These are phyloP conservation scores for Phalacrocorax pelagicus DNA, from an alignment of 2,113 vertebrate species.

Conservation along the genomic window DNA sequence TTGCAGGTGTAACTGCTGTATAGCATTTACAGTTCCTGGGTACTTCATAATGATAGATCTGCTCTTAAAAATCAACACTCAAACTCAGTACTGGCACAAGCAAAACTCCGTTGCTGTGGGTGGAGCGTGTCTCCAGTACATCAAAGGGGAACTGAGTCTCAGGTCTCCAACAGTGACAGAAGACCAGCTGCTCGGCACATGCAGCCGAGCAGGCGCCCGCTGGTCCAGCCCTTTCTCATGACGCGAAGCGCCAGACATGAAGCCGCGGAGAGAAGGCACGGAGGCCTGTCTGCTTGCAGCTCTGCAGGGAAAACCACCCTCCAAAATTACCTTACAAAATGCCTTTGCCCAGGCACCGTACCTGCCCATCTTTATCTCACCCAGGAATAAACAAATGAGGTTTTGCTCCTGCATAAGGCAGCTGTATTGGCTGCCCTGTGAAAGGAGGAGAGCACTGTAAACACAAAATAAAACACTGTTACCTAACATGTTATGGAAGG, in stretches of 20 bases:
- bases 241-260: accelerated
- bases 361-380: neutral
- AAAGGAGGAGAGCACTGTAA: neutral
- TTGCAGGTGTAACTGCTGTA: neutral
- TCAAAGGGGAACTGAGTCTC: neutral
- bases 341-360: neutral
- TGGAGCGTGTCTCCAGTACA: too few species aligned
- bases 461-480: neutral
- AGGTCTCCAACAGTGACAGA: neutral
- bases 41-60: neutral
- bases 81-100: neutral
- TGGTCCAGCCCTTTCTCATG: neutral
- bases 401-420: neutral
- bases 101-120: neutral
- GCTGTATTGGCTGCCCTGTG: accelerated
- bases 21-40: neutral
- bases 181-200: neutral
- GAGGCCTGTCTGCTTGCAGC: neutral
- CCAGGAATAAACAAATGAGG: neutral
- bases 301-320: neutral
- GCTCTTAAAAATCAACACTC: neutral
- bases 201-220: neutral
- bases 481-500: accelerated
- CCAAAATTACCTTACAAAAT: neutral
- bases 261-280: neutral